phyloP scores from a whole-genome alignment of 2,113 vertebrate species.

The Ctenomys sociabilis region DNA sequence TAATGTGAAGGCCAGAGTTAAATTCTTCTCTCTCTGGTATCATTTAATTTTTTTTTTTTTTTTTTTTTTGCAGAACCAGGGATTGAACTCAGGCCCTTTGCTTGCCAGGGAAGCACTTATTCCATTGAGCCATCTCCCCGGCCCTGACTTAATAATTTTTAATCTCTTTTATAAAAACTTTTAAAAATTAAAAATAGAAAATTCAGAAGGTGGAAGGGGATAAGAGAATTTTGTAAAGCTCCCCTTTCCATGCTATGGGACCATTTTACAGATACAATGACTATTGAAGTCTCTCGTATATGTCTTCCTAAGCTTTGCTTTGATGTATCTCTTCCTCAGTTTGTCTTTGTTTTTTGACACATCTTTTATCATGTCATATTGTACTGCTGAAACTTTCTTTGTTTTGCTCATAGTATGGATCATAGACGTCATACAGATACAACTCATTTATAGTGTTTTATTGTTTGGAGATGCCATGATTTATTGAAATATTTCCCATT shows the following conservation, averaged over 20 bases:
- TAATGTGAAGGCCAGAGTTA: background rate
- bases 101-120: too few relatives aligned
- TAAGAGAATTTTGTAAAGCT: background rate
- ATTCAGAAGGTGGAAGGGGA: background rate
- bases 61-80: too few relatives aligned
- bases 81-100: too few relatives aligned
- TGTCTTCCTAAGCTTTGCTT: background rate
- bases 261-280: background rate
- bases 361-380: background rate
- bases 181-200: background rate
- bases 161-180: background rate
- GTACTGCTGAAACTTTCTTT: background rate
- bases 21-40: background rate
- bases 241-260: background rate
- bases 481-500: background rate
- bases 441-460: background rate
- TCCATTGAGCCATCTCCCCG: too few relatives aligned
- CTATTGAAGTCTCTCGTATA: background rate
- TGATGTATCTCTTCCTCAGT: background rate
- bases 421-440: background rate
- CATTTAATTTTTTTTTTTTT: too few relatives aligned
- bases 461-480: accelerated
- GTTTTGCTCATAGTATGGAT: too few relatives aligned
- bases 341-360: background rate
- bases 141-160: background rate